Percentiles rank a stretch among this genome's conserved stretches.
Evolutionary conservation across 2,113 vertebrate species (phyloP).

Genomic region (Macrotus californicus): DNA sequence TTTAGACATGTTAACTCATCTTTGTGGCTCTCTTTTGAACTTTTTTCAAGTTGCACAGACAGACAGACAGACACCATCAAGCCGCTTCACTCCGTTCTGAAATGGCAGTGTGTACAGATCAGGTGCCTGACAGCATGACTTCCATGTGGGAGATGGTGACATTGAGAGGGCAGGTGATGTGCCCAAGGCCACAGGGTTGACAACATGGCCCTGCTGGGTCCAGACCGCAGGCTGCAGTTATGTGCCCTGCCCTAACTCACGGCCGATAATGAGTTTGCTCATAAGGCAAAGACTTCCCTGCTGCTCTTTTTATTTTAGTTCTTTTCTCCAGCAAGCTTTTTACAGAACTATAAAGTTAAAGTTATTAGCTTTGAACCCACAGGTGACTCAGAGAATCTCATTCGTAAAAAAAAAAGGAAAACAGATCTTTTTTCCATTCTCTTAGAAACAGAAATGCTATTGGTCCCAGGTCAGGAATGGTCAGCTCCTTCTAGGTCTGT

Average conservation of each 20-base stretch:
- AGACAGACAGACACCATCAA: background rate
- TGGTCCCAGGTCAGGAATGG: background rate
- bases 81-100: background rate
- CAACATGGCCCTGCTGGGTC: background rate
- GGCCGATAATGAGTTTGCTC: background rate
- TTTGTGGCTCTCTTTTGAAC: background rate
- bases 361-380: slow-evolving; percentile 20
- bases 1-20: slow-evolving; percentile 35
- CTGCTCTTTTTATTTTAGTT: background rate
- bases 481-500: background rate
- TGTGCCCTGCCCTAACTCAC: background rate
- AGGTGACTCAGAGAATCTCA: background rate
- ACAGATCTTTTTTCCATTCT: background rate
- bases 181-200: background rate
- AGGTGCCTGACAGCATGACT: background rate
- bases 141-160: background rate
- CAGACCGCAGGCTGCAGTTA: rapidly evolving
- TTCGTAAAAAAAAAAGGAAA: background rate
- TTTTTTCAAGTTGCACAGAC: background rate
- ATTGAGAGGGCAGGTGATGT: background rate
- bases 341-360: background rate
- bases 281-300: background rate
- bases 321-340: slow-evolving; percentile 5
- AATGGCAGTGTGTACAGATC: background rate
- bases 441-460: background rate